Evolutionary conservation across 2,888 invertebrate genomes (phyloP), one percentile per base, ranked within the genome.

Genomic region (Bombylius discolor): DNA sequence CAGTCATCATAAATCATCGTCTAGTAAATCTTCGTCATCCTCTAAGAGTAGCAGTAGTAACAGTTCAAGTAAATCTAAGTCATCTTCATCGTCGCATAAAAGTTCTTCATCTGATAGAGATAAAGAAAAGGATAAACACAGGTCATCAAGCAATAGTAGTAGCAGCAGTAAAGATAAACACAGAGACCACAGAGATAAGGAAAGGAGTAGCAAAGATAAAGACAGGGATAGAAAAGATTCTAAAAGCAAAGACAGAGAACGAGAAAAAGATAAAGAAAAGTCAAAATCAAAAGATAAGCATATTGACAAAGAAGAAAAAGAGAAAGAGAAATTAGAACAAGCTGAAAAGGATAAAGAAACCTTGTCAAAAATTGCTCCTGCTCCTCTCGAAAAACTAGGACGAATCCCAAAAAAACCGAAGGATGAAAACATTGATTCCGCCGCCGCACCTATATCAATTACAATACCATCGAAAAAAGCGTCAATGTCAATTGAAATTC

Each of bases 401-500:
- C 85, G 86, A 73, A 89, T 89, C 65, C 88, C 89, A 1, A 89
- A 85, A 72, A 81, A 87, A 65, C 77, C 80, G 34, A 68, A 69
- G 44, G 75, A 76, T 23, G 75, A 75, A n/a, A 59, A 58, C 7
- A 56, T 53, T 11, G 71, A 72, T 36, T 70, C 65, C 48, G 56
- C 54, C 2, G 55, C 62, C 6, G 55, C 49, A 23, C 61, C 65
- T 2, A 68, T 68, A 57, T 73, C 77, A 54, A 71, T 70, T 50
- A 64, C 68, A 13, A 75, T 72, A 56, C 68, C 67, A 68, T 70
- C 68, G 36, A 70, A 74, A 55, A 87, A 86, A 63, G 84, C 85
- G 46, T 86, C 88, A 5, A 87, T 89, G 70, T 88, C 89, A 0
- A 87, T 89, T 63, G 89, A 89, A 77, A 82, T 85, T 55, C 78